Conservation (phyloP, 2,888 invertebrate genomes). For the Byasa hedistus region DNA sequence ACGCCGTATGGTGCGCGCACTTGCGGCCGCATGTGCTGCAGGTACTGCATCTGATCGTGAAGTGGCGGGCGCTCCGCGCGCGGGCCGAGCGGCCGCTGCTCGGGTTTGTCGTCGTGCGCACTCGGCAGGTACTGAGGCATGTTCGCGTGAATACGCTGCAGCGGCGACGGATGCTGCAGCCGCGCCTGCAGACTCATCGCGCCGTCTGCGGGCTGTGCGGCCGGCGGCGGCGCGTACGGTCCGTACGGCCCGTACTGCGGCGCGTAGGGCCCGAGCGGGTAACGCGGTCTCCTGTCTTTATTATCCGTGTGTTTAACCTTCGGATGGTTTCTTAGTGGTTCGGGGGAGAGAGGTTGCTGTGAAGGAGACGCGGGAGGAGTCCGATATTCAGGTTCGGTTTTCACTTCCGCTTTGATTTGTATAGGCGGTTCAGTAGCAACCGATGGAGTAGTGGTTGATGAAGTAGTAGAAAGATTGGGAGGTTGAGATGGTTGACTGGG, state of each 20-base stretch:
- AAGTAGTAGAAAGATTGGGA: constrained; percentile 15
- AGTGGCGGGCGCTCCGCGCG: constrained; percentile 34
- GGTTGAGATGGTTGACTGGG: constrained; percentile 24
- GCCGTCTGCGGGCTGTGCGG: constrained; percentile 32
- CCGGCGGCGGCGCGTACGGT: constrained; percentile 64
- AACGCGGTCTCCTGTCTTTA: constrained; percentile 65
- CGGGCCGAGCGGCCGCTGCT: constrained; percentile 32
- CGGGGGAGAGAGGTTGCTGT: constrained; percentile 49
- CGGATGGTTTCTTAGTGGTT: constrained; percentile 59
- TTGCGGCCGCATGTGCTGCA: constrained; percentile 32
- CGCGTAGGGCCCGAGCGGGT: constrained; percentile 73
- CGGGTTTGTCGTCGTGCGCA: constrained; percentile 20
- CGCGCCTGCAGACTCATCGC: constrained; percentile 34
- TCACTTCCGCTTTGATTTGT: constrained; percentile 71
- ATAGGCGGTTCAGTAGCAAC: constrained; percentile 41
- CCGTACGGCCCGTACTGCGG: constrained; percentile 72
- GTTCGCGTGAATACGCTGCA: constrained; percentile 33
- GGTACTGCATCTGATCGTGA: constrained; percentile 20
- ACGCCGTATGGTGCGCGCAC: constrained; percentile 34
- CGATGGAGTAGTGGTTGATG: constrained; percentile 26
- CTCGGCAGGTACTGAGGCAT: constrained; percentile 33
- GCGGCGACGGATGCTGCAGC: constrained; percentile 30
- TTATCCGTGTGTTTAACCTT: constrained; percentile 73
- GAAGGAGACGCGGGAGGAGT: constrained; percentile 58
- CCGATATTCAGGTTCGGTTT: constrained; percentile 69